Percentiles rank a stretch among this genome's conserved stretches.
These are phyloP conservation scores for Nilaparvata lugens DNA, from an alignment of 1,140 invertebrate species.

Conservation along the genomic window DNA sequence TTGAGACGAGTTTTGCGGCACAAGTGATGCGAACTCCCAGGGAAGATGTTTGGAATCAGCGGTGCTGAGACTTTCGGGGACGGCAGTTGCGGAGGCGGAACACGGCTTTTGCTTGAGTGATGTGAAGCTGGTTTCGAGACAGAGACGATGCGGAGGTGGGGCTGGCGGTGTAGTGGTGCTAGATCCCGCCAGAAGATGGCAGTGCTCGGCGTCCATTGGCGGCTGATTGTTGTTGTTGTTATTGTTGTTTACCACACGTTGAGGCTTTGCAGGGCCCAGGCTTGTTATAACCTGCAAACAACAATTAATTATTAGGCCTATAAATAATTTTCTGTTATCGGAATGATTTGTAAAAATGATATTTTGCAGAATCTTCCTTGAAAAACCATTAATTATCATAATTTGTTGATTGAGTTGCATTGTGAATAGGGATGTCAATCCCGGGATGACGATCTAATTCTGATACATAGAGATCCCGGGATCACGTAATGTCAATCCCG, in stretches of 20 bases:
- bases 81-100: background rate
- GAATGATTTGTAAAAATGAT: no score
- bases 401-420: no score
- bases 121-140: constrained; percentile 67
- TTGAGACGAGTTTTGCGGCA: constrained; percentile 12
- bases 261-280: constrained; percentile 59
- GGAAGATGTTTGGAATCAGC: constrained; percentile 17
- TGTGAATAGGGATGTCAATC: no score
- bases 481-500: no score
- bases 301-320: constrained; percentile 3
- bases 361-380: no score
- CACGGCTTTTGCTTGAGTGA: constrained; percentile 10
- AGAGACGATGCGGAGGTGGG: constrained; percentile 48
- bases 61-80: constrained; percentile 12
- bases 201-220: constrained; percentile 27
- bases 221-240: constrained; percentile 22
- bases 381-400: no score
- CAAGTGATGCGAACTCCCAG: constrained; percentile 31
- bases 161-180: constrained; percentile 29
- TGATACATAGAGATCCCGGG: no score
- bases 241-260: constrained; percentile 38
- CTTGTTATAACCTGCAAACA: constrained; percentile 61
- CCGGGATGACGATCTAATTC: no score
- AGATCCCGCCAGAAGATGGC: constrained; percentile 32
- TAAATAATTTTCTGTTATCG: no score